Percentiles rank a stretch among this genome's conserved stretches.
These are phyloP conservation scores for Orestias chungarensis DNA, from an alignment of 2,797 vertebrate genomes.

Conservation along the genomic window DNA sequence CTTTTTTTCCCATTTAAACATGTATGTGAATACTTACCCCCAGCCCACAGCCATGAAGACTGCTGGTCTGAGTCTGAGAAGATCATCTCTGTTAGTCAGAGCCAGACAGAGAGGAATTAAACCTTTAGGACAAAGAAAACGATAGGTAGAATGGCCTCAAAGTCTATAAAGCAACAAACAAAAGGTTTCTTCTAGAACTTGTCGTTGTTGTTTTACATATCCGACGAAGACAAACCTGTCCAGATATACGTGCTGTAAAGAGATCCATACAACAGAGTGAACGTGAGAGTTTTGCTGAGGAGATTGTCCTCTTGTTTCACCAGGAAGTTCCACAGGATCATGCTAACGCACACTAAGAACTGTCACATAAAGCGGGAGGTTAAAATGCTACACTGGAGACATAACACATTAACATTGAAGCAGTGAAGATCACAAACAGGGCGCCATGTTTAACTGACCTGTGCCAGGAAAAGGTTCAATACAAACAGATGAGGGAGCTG, in stretches of 20 bases:
- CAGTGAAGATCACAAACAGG: neutral
- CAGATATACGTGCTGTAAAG: slow-evolving; percentile 95
- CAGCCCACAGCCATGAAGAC: slow-evolving; percentile 91
- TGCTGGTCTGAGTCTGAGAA: slow-evolving; percentile 84
- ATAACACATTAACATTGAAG: no score
- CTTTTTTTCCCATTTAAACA: neutral
- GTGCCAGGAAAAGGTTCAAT: slow-evolving; percentile 92
- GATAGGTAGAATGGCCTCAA: neutral
- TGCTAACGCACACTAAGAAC: slow-evolving; percentile 91
- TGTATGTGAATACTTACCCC: slow-evolving; percentile 84
- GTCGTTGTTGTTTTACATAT: slow-evolving; percentile 11
- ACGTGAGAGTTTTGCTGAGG: slow-evolving; percentile 86
- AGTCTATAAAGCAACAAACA: neutral
- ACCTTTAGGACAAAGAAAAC: slow-evolving; percentile 73
- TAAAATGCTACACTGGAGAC: no score
- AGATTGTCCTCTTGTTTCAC: slow-evolving; percentile 85
- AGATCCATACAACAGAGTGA: slow-evolving; percentile 92
- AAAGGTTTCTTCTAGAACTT: neutral
- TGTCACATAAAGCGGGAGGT: slow-evolving; percentile 49
- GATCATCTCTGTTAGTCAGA: slow-evolving; percentile 88
- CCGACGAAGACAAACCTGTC: slow-evolving; percentile 84
- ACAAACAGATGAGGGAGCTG: slow-evolving; percentile 93
- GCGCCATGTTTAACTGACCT: slow-evolving; percentile 76
- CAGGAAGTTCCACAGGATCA: slow-evolving; percentile 93
- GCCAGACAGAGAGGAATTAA: slow-evolving; percentile 91